Percentiles rank a stretch among this genome's conserved stretches.
Evolutionary conservation across 2,888 invertebrate genomes (phyloP).

Genomic region (Macrostomum cliftonense): DNA sequence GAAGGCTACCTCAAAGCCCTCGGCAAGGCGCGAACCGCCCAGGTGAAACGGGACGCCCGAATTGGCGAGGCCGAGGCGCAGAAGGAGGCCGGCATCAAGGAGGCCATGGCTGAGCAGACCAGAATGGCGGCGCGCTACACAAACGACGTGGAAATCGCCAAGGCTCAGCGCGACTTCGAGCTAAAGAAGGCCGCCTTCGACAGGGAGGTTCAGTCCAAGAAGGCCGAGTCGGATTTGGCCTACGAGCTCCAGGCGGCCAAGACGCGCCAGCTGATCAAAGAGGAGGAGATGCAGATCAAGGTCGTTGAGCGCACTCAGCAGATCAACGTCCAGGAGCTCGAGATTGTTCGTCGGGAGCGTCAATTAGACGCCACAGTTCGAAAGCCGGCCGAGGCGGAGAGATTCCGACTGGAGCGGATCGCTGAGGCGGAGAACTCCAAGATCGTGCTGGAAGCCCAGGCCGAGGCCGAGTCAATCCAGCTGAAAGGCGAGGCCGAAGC

Average conservation of each 20-base stretch:
- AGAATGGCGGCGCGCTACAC: slow-evolving; percentile 77
- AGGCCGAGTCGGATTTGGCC: slow-evolving; percentile 39
- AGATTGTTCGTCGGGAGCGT: slow-evolving; percentile 69
- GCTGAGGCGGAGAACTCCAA: slow-evolving; percentile 64
- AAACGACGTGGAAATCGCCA: slow-evolving; percentile 90
- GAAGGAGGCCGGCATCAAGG: slow-evolving; percentile 68
- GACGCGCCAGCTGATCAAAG: slow-evolving; percentile 79
- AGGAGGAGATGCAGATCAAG: slow-evolving; percentile 82
- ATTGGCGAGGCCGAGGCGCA: slow-evolving; percentile 85
- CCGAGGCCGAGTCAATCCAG: slow-evolving; percentile 69
- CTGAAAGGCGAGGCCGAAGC: slow-evolving; percentile 59
- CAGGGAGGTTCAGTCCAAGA: slow-evolving; percentile 81
- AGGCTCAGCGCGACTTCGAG: slow-evolving; percentile 85
- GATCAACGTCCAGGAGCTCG: slow-evolving; percentile 80
- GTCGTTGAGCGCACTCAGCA: slow-evolving; percentile 74
- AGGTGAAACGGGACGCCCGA: slow-evolving; percentile 56
- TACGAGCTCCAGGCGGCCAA: slow-evolving; percentile 33
- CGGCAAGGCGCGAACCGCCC: slow-evolving; percentile 40
- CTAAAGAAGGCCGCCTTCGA: slow-evolving; percentile 90
- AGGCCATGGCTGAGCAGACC: slow-evolving; percentile 86
- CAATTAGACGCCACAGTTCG: slow-evolving; percentile 79
- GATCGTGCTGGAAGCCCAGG: slow-evolving; percentile 79
- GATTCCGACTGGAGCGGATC: slow-evolving; percentile 66
- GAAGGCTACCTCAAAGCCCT: slow-evolving; percentile 66
- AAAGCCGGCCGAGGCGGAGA: slow-evolving; percentile 87